Evolutionary conservation across 1,140 invertebrate genomes (phyloP).

Genomic region (Drosophila littoralis): DNA sequence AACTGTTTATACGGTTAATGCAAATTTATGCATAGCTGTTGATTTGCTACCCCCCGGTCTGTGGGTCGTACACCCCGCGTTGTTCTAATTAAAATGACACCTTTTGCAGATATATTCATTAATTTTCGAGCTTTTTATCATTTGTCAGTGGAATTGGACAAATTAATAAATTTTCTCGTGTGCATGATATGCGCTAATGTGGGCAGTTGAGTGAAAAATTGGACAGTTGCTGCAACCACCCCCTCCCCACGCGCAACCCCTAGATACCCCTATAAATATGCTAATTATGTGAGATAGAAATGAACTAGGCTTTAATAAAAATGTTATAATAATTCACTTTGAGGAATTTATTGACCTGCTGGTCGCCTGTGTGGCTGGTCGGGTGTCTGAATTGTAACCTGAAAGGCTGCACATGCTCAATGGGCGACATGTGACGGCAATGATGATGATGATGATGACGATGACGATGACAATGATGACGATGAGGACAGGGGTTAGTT

Average conservation of each 20-base stretch:
- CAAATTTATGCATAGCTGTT: constrained; percentile 41
- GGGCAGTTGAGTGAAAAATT: constrained; percentile 81
- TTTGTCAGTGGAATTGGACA: constrained; percentile 77
- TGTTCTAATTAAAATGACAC: constrained; percentile 76
- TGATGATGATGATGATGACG: constrained; percentile 8
- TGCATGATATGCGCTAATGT: constrained; percentile 60
- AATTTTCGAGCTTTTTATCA: constrained; percentile 80
- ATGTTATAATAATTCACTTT: constrained; percentile 82
- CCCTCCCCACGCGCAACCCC: constrained; percentile 24
- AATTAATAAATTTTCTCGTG: constrained; percentile 79
- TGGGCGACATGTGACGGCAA: constrained; percentile 66
- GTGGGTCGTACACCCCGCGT: constrained; percentile 31
- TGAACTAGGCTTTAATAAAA: constrained; percentile 68
- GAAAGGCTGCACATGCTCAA: constrained; percentile 81
- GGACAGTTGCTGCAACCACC: constrained; percentile 56
- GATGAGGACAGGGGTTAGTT: constrained; percentile 48
- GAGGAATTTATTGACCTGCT: constrained; percentile 72
- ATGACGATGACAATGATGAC: constrained; percentile 11
- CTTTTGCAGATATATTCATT: constrained; percentile 56
- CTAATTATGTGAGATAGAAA: constrained; percentile 72
- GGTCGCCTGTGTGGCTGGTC: constrained; percentile 15
- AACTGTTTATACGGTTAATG: constrained; percentile 23
- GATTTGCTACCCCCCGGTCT: constrained; percentile 1
- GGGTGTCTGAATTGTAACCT: constrained; percentile 51
- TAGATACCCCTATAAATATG: constrained; percentile 65